phyloP scores from a whole-genome alignment of 2,113 vertebrate genomes.

The Lynx canadensis region DNA sequence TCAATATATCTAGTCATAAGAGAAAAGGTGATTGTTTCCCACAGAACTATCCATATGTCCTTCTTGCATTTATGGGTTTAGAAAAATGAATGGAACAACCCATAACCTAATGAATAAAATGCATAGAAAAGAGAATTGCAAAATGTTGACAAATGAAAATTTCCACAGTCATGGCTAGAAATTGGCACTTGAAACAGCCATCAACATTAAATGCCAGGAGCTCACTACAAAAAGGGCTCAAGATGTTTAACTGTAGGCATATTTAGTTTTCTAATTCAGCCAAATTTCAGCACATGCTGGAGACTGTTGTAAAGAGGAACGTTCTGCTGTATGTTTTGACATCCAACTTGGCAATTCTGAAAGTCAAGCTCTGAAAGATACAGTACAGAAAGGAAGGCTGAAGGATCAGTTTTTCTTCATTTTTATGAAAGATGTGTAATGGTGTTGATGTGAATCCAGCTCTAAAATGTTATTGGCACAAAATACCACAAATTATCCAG shows the following conservation, averaged over 20 bases:
- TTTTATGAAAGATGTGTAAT: constrained; percentile 72
- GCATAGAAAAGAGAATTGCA: not conserved
- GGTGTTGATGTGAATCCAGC: constrained; percentile 64
- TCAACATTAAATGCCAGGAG: constrained; percentile 39
- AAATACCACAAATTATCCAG: constrained; percentile 22
- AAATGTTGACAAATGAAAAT: constrained; percentile 62
- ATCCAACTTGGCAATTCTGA: constrained; percentile 65
- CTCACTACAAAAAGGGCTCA: constrained; percentile 43
- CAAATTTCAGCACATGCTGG: constrained; percentile 61
- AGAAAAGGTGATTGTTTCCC: not conserved
- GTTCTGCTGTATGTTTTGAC: constrained; percentile 44
- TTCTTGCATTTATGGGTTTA: not conserved
- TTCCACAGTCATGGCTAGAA: not conserved
- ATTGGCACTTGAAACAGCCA: not conserved
- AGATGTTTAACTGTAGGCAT: constrained; percentile 63
- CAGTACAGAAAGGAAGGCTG: constrained; percentile 10
- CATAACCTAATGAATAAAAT: constrained; percentile 52
- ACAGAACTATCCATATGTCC: constrained; percentile 11
- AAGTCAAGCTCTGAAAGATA: constrained; percentile 45
- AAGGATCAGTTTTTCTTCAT: constrained; percentile 43
- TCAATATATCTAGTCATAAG: constrained; percentile 20
- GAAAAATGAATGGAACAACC: constrained; percentile 32
- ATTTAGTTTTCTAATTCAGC: constrained; percentile 53
- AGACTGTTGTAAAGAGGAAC: constrained; percentile 19
- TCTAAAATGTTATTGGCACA: constrained; percentile 66